phyloP scores from a whole-genome alignment of 2,888 invertebrate species.

The Celastrina argiolus region DNA sequence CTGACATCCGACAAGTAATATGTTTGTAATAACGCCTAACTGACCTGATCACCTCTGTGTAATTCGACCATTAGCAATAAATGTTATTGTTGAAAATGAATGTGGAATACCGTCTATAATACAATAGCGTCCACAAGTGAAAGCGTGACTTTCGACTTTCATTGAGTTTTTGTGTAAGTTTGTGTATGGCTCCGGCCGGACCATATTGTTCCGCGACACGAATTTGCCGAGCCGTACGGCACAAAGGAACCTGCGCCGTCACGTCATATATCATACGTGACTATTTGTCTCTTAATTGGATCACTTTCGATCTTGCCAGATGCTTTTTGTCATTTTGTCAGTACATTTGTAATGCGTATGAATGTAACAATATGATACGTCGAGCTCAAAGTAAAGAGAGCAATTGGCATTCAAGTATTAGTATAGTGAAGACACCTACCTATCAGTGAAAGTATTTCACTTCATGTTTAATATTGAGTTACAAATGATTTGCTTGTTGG shows the following conservation, averaged over 20 bases:
- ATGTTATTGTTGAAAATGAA: conserved; percentile 57
- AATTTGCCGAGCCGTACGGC: conserved; percentile 37
- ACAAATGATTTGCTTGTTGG: not conserved
- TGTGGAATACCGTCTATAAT: conserved; percentile 44
- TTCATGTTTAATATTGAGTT: not conserved
- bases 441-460: not conserved
- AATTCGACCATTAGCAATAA: conserved; percentile 45
- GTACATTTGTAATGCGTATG: not conserved
- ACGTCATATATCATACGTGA: conserved; percentile 6
- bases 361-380: not conserved
- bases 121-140: conserved; percentile 70
- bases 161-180: conserved; percentile 72
- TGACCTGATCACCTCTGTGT: conserved; percentile 43
- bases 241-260: conserved; percentile 29
- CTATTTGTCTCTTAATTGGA: conserved; percentile 6
- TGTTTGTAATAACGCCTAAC: conserved; percentile 36
- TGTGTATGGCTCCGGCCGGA: conserved; percentile 60
- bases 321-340: not conserved
- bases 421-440: not conserved
- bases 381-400: not conserved
- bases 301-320: not conserved
- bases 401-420: not conserved
- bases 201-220: conserved; percentile 73
- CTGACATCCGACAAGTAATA: conserved; percentile 35
- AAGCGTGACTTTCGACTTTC: conserved; percentile 77